Percentiles rank a stretch among this genome's conserved stretches.
Conservation (phyloP, 2,797 vertebrate genomes). For the Chelonia mydas region DNA sequence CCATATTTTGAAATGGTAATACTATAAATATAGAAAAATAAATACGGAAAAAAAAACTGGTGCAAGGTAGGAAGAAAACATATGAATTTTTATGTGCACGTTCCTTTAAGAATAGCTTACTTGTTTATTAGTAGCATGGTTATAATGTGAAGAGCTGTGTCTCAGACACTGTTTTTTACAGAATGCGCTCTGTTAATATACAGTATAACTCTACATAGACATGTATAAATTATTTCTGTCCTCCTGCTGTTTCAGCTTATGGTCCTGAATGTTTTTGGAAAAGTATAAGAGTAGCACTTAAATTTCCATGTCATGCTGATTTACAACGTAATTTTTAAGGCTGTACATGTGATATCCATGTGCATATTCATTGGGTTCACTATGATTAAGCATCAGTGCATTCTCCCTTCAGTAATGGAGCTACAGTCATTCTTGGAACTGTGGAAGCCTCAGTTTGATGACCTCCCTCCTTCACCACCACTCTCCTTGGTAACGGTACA, state of each 20-base stretch:
- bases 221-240: not conserved
- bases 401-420: not conserved
- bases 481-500: not conserved
- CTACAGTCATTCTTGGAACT: not conserved
- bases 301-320: not conserved
- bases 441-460: not conserved
- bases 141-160: not conserved
- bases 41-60: not conserved
- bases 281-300: not conserved
- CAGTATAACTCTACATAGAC: not conserved
- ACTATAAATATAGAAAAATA: not conserved
- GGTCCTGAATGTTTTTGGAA: not conserved
- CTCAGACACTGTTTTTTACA: constrained; percentile 12
- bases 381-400: not conserved
- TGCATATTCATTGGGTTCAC: not conserved
- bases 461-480: not conserved
- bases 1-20: not conserved
- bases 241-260: not conserved
- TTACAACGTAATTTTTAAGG: not conserved
- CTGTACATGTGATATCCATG: not conserved
- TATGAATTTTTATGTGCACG: not conserved
- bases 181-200: not conserved
- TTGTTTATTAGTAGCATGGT: not conserved
- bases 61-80: rapidly evolving
- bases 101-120: not conserved